These are phyloP conservation scores for Drosophila equinoxialis DNA, from an alignment of 1,140 invertebrate genomes.

Conservation along the genomic window DNA sequence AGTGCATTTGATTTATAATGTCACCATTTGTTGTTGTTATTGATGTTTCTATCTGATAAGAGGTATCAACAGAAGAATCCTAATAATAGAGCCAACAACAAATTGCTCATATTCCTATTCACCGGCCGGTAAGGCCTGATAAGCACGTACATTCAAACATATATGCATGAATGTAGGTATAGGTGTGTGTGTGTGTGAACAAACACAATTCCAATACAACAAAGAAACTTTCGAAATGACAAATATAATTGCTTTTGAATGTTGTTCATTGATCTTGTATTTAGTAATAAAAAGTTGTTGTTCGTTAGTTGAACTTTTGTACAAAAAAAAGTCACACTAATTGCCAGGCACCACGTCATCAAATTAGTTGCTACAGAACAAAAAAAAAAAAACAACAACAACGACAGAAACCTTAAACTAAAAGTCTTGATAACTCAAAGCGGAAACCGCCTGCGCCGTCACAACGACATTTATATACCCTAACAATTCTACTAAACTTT, in stretches of 20 bases:
- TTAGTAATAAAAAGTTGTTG: constrained; percentile 20
- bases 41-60: background rate
- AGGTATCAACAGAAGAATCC: constrained; percentile 35
- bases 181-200: background rate
- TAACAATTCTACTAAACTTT: background rate
- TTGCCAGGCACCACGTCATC: constrained; percentile 62
- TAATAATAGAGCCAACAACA: constrained; percentile 35
- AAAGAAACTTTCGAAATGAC: constrained; percentile 20
- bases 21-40: too few relatives aligned
- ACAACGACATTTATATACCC: background rate
- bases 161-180: background rate
- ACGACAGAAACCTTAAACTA: constrained; percentile 21
- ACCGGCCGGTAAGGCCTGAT: constrained; percentile 69
- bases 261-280: constrained; percentile 49
- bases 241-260: constrained; percentile 45
- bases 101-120: constrained; percentile 39
- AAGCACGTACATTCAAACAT: constrained; percentile 49
- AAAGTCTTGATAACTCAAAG: constrained; percentile 19
- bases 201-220: background rate
- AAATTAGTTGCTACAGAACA: background rate
- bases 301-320: background rate
- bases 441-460: background rate
- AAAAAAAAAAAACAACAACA: background rate
- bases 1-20: background rate
- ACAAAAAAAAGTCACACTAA: constrained; percentile 27